These are phyloP conservation scores for Hypothenemus hampei DNA, from an alignment of 1,140 invertebrate genomes.

Conservation along the genomic window DNA sequence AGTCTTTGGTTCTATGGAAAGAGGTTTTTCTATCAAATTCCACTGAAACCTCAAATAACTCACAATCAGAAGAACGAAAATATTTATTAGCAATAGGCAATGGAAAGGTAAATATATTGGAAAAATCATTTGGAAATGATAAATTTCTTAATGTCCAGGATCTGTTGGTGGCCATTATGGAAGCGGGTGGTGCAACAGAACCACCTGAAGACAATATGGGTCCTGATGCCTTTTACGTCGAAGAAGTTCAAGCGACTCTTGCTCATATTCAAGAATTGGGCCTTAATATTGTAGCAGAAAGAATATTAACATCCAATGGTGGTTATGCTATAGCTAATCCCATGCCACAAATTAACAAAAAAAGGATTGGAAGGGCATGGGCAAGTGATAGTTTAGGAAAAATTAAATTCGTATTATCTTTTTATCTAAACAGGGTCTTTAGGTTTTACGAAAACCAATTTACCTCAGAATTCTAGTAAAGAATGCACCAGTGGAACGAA, in stretches of 20 bases:
- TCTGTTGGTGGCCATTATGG: slow-evolving; percentile 64
- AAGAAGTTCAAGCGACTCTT: slow-evolving; percentile 65
- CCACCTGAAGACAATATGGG: slow-evolving; percentile 48
- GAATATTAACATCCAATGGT: slow-evolving; percentile 56
- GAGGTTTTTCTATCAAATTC: slow-evolving; percentile 56
- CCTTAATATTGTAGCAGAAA: slow-evolving; percentile 54
- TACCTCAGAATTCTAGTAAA: slow-evolving; percentile 16
- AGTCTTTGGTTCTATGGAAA: slow-evolving; percentile 70
- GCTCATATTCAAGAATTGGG: slow-evolving; percentile 63
- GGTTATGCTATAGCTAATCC: slow-evolving; percentile 47
- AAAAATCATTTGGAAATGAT: not conserved
- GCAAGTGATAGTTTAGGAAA: too few relatives aligned
- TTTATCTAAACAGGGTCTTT: slow-evolving; percentile 7
- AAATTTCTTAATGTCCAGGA: slow-evolving; percentile 37
- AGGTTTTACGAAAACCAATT: slow-evolving; percentile 10
- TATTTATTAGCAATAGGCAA: slow-evolving; percentile 71
- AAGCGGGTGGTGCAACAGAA: slow-evolving; percentile 57
- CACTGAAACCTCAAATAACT: slow-evolving; percentile 34
- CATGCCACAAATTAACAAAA: slow-evolving; percentile 25
- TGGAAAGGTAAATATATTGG: slow-evolving; percentile 52
- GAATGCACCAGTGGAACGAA: slow-evolving; percentile 8
- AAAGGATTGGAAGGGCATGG: too few relatives aligned
- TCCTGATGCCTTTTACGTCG: slow-evolving; percentile 58
- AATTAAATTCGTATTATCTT: too few relatives aligned
- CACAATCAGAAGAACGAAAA: slow-evolving; percentile 57